Percentiles rank a stretch among this genome's conserved stretches.
Conservation (phyloP, 2,888 invertebrate species). For the Chrysolina americana region DNA sequence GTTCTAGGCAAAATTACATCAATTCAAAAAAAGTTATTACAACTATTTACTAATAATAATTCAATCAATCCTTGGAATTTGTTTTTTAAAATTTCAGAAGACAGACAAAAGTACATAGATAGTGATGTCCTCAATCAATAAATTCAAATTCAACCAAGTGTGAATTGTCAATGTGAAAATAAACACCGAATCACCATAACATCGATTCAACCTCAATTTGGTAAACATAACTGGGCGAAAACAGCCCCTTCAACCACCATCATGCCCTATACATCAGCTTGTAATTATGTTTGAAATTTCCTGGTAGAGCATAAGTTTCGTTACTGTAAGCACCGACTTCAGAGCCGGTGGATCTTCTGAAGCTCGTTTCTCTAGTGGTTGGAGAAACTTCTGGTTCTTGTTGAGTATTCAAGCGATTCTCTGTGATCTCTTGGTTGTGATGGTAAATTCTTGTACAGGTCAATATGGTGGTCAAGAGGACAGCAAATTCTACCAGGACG, state of each 20-base stretch:
- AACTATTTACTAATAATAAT: not conserved
- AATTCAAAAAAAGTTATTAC: too few relatives aligned
- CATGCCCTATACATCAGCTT: slow-evolving; percentile 66
- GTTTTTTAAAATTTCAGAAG: too few relatives aligned
- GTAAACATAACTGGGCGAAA: slow-evolving; percentile 59
- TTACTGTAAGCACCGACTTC: slow-evolving; percentile 63
- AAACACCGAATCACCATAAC: slow-evolving; percentile 71
- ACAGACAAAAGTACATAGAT: too few relatives aligned
- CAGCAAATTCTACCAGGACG: slow-evolving; percentile 81
- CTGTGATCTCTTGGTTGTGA: slow-evolving; percentile 70
- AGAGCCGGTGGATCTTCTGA: slow-evolving; percentile 40
- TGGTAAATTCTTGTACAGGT: slow-evolving; percentile 78
- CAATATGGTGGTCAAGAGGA: slow-evolving; percentile 79
- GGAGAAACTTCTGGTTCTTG: slow-evolving; percentile 42
- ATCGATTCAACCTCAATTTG: slow-evolving; percentile 75
- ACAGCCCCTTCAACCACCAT: slow-evolving; percentile 64
- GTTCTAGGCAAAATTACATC: too few relatives aligned
- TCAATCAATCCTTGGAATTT: too few relatives aligned
- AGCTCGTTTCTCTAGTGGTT: slow-evolving; percentile 48
- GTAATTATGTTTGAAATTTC: slow-evolving; percentile 66
- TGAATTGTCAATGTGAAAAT: too few relatives aligned
- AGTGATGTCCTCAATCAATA: too few relatives aligned
- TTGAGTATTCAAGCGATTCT: slow-evolving; percentile 50
- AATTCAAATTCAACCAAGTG: too few relatives aligned
- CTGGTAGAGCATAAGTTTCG: slow-evolving; percentile 66